These are phyloP conservation scores for Passer montanus DNA, from an alignment of 2,113 vertebrate genomes.

Conservation along the genomic window DNA sequence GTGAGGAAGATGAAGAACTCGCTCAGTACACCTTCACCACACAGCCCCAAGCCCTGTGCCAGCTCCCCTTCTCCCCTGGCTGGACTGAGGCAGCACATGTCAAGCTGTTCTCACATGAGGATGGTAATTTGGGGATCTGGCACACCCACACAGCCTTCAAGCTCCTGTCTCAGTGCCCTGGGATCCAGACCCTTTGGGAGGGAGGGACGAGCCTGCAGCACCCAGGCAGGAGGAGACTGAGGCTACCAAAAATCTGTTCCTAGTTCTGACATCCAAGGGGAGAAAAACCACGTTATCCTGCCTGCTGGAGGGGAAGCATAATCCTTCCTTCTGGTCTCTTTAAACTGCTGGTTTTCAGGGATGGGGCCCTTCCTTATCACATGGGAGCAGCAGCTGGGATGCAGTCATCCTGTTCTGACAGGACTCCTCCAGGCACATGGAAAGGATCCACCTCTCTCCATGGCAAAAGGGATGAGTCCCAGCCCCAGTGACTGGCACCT, in stretches of 20 bases:
- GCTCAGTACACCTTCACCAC: fast-evolving
- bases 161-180: not conserved
- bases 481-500: not conserved
- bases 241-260: slow-evolving; percentile 10
- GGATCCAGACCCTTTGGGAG: not conserved
- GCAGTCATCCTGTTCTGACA: not conserved
- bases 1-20: not conserved
- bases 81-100: not conserved
- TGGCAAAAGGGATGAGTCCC: not conserved
- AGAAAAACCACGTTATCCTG: not conserved
- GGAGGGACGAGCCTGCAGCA: not conserved
- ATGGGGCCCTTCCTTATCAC: not conserved
- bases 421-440: not conserved
- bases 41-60: not conserved
- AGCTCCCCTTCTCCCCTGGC: not conserved
- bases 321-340: not conserved
- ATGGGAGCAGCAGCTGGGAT: not conserved
- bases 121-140: not conserved
- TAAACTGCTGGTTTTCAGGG: not conserved
- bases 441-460: not conserved
- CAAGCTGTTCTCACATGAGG: not conserved
- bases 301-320: slow-evolving; percentile 12
- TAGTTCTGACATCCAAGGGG: slow-evolving; percentile 15
- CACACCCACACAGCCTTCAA: not conserved
- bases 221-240: not conserved